A percentile compares a stretch with the other conserved stretches of the same genome.
Conservation (phyloP, 2,113 vertebrate genomes). For the Chaetodon trifascialis region DNA sequence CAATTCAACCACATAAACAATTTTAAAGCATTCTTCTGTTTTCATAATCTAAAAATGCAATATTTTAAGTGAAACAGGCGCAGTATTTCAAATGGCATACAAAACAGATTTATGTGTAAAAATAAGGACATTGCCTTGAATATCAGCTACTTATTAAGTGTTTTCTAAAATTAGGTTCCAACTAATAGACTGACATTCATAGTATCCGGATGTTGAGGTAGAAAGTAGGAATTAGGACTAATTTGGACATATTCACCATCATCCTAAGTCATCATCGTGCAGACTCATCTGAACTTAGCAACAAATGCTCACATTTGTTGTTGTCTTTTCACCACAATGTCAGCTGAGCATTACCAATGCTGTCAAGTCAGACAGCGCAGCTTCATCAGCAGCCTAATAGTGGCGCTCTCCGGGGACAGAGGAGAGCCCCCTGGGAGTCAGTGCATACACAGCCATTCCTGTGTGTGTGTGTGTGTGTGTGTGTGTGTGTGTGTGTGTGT, state of each 20-base stretch:
- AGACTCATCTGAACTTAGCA: slow-evolving; percentile 16
- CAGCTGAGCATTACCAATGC: slow-evolving; percentile 53
- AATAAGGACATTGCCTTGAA: background rate
- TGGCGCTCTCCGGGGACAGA: slow-evolving; percentile 50
- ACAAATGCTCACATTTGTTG: slow-evolving; percentile 44
- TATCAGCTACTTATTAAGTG: background rate
- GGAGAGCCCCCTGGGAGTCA: slow-evolving; percentile 59
- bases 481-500: slow-evolving; percentile 19
- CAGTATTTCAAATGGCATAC: background rate
- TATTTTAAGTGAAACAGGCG: background rate
- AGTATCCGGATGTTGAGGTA: background rate
- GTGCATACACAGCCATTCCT: slow-evolving; percentile 33
- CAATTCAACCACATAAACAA: background rate
- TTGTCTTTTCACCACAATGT: slow-evolving; percentile 30
- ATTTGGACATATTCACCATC: background rate
- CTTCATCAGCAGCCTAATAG: slow-evolving; percentile 65
- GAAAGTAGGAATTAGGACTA: background rate
- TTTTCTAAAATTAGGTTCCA: background rate
- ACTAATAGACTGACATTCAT: background rate
- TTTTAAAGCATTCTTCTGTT: background rate
- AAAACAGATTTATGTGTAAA: background rate
- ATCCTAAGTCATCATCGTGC: background rate
- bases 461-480: slow-evolving; percentile 13
- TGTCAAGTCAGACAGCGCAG: slow-evolving; percentile 32
- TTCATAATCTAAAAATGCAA: background rate